Conservation (phyloP, 2,888 invertebrate genomes). For the Drosophila limbata region DNA sequence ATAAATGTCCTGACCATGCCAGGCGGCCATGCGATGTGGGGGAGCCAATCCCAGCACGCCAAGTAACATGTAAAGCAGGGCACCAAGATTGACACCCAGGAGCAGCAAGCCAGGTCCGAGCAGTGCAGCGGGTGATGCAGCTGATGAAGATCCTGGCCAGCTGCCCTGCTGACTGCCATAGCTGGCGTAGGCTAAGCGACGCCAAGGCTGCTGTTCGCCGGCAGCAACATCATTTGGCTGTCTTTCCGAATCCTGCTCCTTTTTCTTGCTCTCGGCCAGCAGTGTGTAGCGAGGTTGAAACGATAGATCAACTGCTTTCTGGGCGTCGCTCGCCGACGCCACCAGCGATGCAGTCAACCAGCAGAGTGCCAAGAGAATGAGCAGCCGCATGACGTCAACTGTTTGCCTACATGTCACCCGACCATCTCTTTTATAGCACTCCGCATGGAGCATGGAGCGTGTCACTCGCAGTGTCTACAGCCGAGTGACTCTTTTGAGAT, state of each 20-base stretch:
- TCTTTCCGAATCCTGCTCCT: conserved; percentile 43
- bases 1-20: conserved; percentile 36
- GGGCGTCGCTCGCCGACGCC: conserved; percentile 10
- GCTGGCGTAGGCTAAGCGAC: conserved; percentile 49
- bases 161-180: conserved; percentile 19
- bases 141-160: conserved; percentile 37
- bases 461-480: conserved; percentile 17
- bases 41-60: conserved; percentile 57
- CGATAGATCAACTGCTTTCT: conserved; percentile 24
- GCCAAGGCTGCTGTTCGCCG: conserved; percentile 55
- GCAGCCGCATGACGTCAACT: conserved; percentile 52
- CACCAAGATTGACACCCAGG: conserved; percentile 68
- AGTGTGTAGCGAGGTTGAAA: conserved; percentile 61
- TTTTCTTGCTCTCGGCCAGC: conserved; percentile 55
- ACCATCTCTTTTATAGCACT: conserved; percentile 51
- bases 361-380: conserved; percentile 38
- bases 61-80: conserved; percentile 64
- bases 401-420: conserved; percentile 4
- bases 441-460: conserved; percentile 10
- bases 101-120: conserved; percentile 60
- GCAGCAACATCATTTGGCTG: neutral
- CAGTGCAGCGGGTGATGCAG: conserved; percentile 26
- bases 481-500: conserved; percentile 51
- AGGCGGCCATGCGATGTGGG: conserved; percentile 35
- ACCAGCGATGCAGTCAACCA: conserved; percentile 3